Conservation (phyloP, 1,140 invertebrate species). For the Trigoniulus corallinus region DNA sequence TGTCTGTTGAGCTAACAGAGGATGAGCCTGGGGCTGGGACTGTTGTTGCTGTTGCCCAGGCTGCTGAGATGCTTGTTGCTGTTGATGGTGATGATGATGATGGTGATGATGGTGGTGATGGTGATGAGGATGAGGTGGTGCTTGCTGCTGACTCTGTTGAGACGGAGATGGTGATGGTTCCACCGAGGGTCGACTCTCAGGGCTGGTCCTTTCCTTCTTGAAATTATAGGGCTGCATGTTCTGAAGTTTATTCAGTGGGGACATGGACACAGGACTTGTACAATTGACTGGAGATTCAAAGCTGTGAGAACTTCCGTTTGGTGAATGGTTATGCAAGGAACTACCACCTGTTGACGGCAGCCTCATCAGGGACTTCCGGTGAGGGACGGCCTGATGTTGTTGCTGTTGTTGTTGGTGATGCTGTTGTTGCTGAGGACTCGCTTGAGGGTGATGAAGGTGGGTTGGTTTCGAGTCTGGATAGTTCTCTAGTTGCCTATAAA, state of each 20-base stretch:
- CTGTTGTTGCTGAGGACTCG: slow-evolving; percentile 18
- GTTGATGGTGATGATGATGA: no score
- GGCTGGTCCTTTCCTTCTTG: slow-evolving; percentile 46
- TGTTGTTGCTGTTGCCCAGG: no score
- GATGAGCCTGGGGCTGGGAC: no score
- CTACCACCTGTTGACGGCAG: slow-evolving; percentile 17
- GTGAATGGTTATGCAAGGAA: slow-evolving; percentile 3
- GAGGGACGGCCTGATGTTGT: slow-evolving; percentile 12
- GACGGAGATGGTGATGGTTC: slow-evolving; percentile 8
- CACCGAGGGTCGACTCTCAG: slow-evolving; percentile 11
- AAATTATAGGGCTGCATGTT: slow-evolving; percentile 93
- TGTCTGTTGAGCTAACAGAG: no score
- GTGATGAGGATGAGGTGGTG: no score
- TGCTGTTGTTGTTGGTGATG: slow-evolving; percentile 16
- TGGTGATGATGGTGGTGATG: no score
- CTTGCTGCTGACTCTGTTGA: no score
- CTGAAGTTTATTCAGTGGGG: slow-evolving; percentile 71
- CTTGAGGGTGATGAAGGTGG: slow-evolving; percentile 1
- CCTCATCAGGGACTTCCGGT: slow-evolving; percentile 11
- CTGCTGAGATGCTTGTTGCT: no score
- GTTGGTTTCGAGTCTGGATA: no score
- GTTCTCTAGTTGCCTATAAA: not conserved
- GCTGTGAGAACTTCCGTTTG: slow-evolving; percentile 15
- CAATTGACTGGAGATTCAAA: slow-evolving; percentile 15
- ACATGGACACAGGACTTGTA: slow-evolving; percentile 28